A percentile compares a stretch with the other conserved stretches of the same genome.
phyloP scores from a whole-genome alignment of 2,113 vertebrate species.

The Tragelaphus buxtoni region DNA sequence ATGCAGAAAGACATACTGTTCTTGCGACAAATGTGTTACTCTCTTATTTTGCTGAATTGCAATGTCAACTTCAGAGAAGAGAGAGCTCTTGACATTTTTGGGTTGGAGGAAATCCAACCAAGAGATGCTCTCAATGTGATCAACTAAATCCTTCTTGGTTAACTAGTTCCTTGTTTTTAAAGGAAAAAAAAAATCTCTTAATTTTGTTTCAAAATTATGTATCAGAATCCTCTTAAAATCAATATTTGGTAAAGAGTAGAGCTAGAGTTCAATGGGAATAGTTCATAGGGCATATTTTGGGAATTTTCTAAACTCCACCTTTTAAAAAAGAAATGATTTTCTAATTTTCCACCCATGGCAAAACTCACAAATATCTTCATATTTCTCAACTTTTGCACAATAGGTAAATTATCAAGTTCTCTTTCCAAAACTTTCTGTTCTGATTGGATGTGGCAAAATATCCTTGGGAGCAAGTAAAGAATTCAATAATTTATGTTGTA shows the following conservation, averaged over 20 bases:
- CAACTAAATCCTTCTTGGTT: neutral
- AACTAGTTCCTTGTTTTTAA: neutral
- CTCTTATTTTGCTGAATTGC: neutral
- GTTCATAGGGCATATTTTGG: neutral
- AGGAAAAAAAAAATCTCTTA: neutral
- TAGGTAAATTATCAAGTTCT: neutral
- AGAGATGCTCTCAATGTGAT: neutral
- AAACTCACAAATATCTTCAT: neutral
- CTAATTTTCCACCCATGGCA: neutral
- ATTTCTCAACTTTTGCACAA: neutral
- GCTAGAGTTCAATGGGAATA: neutral
- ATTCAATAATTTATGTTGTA: neutral
- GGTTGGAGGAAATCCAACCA: neutral
- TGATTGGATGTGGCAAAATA: neutral
- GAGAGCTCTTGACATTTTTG: neutral
- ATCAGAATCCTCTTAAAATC: neutral
- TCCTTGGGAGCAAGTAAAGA: neutral
- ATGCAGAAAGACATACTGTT: neutral
- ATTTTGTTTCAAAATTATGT: neutral
- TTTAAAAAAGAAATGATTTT: neutral
- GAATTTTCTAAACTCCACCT: neutral
- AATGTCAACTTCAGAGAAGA: neutral
- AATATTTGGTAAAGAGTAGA: neutral
- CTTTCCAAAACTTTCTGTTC: neutral
- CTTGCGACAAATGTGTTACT: neutral